Percentiles rank a stretch among this genome's conserved stretches.
Evolutionary conservation across 2,888 invertebrate genomes (phyloP).

Genomic region (Rotaria sp.): DNA sequence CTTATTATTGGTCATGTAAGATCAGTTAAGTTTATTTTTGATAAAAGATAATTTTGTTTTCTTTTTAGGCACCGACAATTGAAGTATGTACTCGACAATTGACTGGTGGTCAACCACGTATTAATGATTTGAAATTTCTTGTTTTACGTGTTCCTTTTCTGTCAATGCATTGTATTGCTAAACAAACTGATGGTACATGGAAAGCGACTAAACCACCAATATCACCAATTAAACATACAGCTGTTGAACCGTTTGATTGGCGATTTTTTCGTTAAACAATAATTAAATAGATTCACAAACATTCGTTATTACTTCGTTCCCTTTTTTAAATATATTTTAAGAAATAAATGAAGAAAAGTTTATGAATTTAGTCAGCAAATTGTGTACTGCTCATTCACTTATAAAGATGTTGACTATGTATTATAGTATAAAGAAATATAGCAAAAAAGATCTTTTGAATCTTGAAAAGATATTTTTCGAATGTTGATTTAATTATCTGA

Average conservation of each 20-base stretch:
- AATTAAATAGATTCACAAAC: not conserved
- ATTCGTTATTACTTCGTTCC: not conserved
- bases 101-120: constrained; percentile 64
- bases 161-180: constrained; percentile 57
- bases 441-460: too few species aligned
- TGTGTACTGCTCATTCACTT: too few species aligned
- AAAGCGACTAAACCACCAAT: not conserved
- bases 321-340: not conserved
- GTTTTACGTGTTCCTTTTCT: constrained; percentile 77
- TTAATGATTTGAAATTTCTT: constrained; percentile 66
- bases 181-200: constrained; percentile 20
- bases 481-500: too few species aligned
- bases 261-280: not conserved
- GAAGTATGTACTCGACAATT: constrained; percentile 74
- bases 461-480: too few species aligned
- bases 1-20: constrained; percentile 75
- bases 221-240: constrained; percentile 1
- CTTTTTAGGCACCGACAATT: constrained; percentile 65
- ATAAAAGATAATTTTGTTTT: not conserved
- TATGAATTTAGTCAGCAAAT: too few species aligned
- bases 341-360: not conserved
- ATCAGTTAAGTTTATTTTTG: not conserved
- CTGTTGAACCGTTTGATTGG: constrained; percentile 20
- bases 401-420: too few species aligned
- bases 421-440: too few species aligned